These are phyloP conservation scores for Pandemis cinnamomeana DNA, from an alignment of 2,888 invertebrate species.

Conservation along the genomic window DNA sequence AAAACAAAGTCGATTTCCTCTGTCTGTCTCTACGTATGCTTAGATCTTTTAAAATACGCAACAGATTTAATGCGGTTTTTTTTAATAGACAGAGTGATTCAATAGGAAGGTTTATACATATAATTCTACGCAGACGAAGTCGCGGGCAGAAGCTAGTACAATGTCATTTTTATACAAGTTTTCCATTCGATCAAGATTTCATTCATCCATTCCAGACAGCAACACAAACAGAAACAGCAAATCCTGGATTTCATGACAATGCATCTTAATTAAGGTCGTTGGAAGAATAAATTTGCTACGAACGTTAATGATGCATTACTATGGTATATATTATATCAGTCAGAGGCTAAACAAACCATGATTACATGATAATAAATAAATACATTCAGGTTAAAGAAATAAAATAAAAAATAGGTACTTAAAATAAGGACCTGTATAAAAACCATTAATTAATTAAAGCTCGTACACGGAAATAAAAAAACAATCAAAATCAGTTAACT, in stretches of 20 bases:
- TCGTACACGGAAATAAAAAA: conserved; percentile 30
- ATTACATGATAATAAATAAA: conserved; percentile 7
- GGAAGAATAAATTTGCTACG: background rate
- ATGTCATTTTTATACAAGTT: background rate
- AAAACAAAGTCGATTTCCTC: no score
- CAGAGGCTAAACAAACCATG: conserved; percentile 11
- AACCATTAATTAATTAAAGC: conserved; percentile 35
- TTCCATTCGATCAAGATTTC: background rate
- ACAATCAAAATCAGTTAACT: background rate
- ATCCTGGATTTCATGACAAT: background rate
- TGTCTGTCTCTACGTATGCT: no score
- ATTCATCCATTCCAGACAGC: background rate
- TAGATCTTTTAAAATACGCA: no score
- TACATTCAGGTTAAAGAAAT: conserved; percentile 2
- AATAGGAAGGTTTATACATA: no score
- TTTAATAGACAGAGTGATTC: no score
- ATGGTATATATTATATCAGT: conserved; percentile 12
- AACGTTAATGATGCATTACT: background rate
- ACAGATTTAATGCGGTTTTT: no score
- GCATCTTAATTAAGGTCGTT: background rate
- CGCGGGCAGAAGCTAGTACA: no score
- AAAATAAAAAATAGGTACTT: conserved; percentile 1
- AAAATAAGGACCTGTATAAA: conserved; percentile 17
- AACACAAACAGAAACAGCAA: background rate
- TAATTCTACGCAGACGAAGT: no score